These are phyloP conservation scores for Apostichopus californicus DNA, from an alignment of 35 echinoderm and acorn worm genomes.

Conservation along the genomic window DNA sequence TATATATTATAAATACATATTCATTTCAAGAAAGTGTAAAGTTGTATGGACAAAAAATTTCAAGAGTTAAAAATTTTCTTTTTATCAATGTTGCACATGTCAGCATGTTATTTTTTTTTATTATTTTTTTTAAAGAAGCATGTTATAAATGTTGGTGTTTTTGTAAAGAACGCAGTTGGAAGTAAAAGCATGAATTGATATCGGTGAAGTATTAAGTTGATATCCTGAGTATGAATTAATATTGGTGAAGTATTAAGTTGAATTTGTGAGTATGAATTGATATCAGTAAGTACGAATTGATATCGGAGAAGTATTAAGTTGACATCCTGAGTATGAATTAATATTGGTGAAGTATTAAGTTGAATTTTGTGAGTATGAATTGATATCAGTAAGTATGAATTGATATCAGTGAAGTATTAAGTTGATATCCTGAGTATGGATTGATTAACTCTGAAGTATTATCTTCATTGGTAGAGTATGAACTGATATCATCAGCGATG, in stretches of 20 bases:
- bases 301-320: background rate
- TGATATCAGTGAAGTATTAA: no score
- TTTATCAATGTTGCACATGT: constrained; percentile 52
- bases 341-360: no score
- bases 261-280: background rate
- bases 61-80: constrained; percentile 31
- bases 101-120: background rate
- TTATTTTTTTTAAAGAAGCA: background rate
- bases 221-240: no score
- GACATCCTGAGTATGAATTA: no score
- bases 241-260: no score
- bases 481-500: no score
- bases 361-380: background rate
- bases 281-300: background rate
- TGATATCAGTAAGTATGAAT: background rate
- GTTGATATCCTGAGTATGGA: no score
- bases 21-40: constrained; percentile 61
- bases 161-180: constrained; percentile 46
- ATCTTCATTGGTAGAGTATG: no score
- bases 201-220: no score
- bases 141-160: constrained; percentile 57
- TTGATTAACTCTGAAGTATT: no score
- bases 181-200: background rate
- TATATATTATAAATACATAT: constrained; percentile 66
- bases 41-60: constrained; percentile 56